These are phyloP conservation scores for Baryphthengus martii DNA, from an alignment of 2,113 vertebrate genomes.

Conservation along the genomic window DNA sequence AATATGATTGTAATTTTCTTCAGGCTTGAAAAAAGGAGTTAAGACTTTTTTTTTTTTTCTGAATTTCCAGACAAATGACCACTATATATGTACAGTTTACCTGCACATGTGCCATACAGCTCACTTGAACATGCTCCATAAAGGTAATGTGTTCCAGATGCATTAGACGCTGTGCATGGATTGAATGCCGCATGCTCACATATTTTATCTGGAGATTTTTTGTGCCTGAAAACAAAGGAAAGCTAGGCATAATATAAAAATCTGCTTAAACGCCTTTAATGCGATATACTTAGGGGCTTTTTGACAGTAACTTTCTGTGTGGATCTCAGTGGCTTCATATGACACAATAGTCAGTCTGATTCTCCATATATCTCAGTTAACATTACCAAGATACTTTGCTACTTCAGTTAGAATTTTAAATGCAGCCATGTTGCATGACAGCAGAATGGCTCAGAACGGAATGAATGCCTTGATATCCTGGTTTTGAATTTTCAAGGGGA, in stretches of 20 bases:
- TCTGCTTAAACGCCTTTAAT: background rate
- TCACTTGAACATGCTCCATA: background rate
- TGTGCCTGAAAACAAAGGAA: background rate
- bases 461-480: background rate
- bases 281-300: background rate
- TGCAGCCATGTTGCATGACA: background rate
- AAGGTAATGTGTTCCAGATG: background rate
- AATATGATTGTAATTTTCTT: background rate
- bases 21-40: background rate
- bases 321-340: background rate
- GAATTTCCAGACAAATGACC: background rate
- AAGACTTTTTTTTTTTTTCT: fast-evolving
- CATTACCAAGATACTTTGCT: background rate
- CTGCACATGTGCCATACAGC: background rate
- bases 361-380: background rate
- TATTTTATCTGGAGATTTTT: background rate
- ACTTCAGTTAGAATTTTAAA: background rate
- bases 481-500: background rate
- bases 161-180: too few species aligned
- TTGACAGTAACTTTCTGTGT: background rate
- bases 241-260: background rate
- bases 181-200: fast-evolving
- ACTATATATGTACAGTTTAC: background rate
- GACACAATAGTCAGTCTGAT: background rate
- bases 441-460: background rate